Conservation (phyloP, 2,797 vertebrate genomes). For the Intellagama lesueurii region DNA sequence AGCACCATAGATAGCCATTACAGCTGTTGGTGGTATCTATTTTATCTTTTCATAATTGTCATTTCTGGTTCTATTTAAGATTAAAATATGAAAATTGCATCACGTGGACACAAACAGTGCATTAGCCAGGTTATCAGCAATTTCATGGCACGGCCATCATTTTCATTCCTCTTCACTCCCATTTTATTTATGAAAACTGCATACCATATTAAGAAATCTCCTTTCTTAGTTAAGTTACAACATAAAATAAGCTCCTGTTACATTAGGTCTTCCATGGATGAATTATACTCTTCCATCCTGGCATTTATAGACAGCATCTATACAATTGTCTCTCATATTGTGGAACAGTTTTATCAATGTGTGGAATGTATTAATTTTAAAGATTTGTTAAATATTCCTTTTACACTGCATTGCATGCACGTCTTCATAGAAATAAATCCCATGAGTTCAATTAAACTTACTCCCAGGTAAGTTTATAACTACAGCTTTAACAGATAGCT, state of each 20-base stretch:
- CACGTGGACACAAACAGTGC: constrained; percentile 64
- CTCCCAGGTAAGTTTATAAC: neutral
- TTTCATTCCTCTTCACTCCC: constrained; percentile 61
- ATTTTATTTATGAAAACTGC: constrained; percentile 74
- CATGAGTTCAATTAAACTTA: neutral
- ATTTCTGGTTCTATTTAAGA: constrained; percentile 80
- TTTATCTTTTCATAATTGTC: constrained; percentile 85
- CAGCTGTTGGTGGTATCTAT: constrained; percentile 80
- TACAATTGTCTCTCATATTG: constrained; percentile 67
- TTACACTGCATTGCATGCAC: neutral
- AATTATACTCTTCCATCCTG: constrained; percentile 58
- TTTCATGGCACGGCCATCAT: constrained; percentile 63
- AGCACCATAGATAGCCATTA: constrained; percentile 78
- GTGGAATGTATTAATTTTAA: constrained; percentile 44
- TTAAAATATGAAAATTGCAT: constrained; percentile 84
- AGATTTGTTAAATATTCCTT: neutral
- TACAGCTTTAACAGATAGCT: constrained; percentile 18
- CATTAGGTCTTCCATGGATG: constrained; percentile 49
- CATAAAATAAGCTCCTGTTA: constrained; percentile 55
- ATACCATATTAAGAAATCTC: constrained; percentile 64
- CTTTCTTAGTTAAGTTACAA: constrained; percentile 50
- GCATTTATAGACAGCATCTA: constrained; percentile 56
- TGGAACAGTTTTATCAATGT: constrained; percentile 58
- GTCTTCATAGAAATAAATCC: neutral
- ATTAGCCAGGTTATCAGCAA: constrained; percentile 74